A percentile compares a stretch with the other conserved stretches of the same genome.
phyloP scores from a whole-genome alignment of 2,113 vertebrate genomes.

The Natator depressus region DNA sequence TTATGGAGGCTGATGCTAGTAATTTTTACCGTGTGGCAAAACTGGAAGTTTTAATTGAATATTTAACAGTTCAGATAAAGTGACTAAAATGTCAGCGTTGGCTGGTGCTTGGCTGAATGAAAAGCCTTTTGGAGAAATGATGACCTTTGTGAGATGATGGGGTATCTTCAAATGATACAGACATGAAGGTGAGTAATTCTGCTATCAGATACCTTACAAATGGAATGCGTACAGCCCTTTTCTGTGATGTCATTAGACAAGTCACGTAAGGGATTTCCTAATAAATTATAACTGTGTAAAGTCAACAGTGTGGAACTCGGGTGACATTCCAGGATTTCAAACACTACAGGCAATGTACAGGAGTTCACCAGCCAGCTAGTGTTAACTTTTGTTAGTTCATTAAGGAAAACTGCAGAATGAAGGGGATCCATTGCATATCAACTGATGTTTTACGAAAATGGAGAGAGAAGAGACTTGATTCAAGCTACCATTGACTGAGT shows the following conservation, averaged over 20 bases:
- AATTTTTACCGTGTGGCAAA: not conserved
- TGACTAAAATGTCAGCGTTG: not conserved
- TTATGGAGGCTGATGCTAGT: not conserved
- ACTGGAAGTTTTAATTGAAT: not conserved
- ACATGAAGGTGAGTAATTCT: not conserved
- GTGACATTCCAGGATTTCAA: not conserved
- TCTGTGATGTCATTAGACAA: not conserved
- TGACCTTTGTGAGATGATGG: not conserved
- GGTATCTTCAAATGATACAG: not conserved
- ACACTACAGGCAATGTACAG: not conserved
- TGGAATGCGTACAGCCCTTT: not conserved
- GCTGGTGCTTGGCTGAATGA: not conserved
- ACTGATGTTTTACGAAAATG: not conserved
- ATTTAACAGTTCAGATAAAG: not conserved
- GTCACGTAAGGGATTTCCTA: not conserved
- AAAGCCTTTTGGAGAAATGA: not conserved
- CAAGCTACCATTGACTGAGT: not conserved
- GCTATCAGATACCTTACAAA: not conserved
- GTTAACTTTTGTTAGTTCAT: not conserved
- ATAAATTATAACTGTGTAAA: not conserved
- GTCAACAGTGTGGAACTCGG: not conserved
- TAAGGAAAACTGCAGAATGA: not conserved
- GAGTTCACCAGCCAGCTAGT: not conserved
- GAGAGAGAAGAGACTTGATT: not conserved
- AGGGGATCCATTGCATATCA: not conserved